Base-by-base conservation (phyloP, 2,888 invertebrate genomes). In the Atethmia centrago region DNA sequence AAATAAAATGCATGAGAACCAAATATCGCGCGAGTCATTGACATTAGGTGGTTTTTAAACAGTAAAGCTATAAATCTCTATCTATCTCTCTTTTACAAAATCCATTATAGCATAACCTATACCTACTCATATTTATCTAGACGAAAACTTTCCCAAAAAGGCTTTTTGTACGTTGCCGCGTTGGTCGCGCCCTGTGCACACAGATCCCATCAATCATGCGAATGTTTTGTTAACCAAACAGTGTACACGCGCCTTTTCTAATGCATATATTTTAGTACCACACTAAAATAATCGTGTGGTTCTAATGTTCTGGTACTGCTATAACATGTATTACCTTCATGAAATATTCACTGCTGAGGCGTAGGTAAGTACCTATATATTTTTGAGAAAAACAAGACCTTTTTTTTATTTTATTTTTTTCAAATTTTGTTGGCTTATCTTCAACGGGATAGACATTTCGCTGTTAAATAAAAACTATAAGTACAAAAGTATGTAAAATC, bases 181-280 rank as follows among this genome's bases (percentile, higher is more conserved):
- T 16, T 31, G 53, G 78, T 58, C 70, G 12, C 70, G 59, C 78
- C 66, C 49, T 69, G 45, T 71, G 68, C 55, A 82, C 58, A 82
- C 56, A 56, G 25, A 14, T 28, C 51, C 64, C 61, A 85, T 82
- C 71, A 69, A 85, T 82, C 85, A 82, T 21, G 28, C 36, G 45
- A 82, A 66, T 53, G 68, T 71, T 77, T 76, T 85, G 71, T 65
- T 82, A 68, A 63, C 25, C 71, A 65, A 82, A 71, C 77, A 77
- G 59, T 67, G 55, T 67, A 69, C 49, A 71, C 55, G 12, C 61
- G 55, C 56, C 56, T n/a, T 82, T 74, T 81, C 64, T 81, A 68
- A 58, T 53, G 51, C 47, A 67, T 51, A 51, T n/a, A 51, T 45
- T 28, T 9, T 70, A 25, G 2, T 9, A 36, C 47, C 1, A 8